These are phyloP conservation scores for Sinocyclocheilus maitianheensis DNA, from an alignment of 2,113 vertebrate genomes.

Conservation along the genomic window DNA sequence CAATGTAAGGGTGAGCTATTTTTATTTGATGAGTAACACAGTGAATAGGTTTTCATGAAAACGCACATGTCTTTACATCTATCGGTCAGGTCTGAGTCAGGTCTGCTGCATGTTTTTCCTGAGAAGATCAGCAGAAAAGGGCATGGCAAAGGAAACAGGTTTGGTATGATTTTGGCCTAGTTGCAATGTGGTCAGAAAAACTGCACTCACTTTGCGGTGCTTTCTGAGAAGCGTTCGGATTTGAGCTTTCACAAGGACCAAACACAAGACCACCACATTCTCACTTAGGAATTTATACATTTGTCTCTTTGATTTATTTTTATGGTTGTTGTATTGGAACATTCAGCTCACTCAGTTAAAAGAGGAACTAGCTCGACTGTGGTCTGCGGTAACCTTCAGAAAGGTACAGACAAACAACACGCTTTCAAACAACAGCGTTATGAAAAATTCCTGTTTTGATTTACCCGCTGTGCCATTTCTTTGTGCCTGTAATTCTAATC, in stretches of 20 bases:
- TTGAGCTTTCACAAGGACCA: neutral
- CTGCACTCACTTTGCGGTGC: neutral
- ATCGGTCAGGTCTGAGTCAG: neutral
- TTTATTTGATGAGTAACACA: neutral
- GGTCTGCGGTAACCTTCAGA: neutral
- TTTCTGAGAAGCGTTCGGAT: neutral
- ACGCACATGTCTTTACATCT: neutral
- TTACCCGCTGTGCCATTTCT: neutral
- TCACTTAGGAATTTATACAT: conserved; percentile 1
- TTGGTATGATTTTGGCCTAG: neutral
- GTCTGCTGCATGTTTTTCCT: neutral
- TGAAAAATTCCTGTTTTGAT: neutral
- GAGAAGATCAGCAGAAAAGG: neutral
- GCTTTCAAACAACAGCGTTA: neutral
- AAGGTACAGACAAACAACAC: conserved; percentile 6
- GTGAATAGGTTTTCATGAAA: neutral
- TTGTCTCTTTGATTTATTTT: conserved; percentile 6
- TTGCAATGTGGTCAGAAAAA: neutral
- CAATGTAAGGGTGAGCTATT: neutral
- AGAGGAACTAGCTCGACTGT: conserved; percentile 4
- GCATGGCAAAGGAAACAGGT: neutral
- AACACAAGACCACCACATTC: conserved; percentile 10
- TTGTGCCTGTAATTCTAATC: neutral
- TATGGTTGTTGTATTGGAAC: conserved; percentile 12
- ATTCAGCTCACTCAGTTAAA: neutral